Evolutionary conservation across 2,113 vertebrate species (phyloP), one percentile per base, ranked within the genome.

Genomic region (Asarcornis scutulata): DNA sequence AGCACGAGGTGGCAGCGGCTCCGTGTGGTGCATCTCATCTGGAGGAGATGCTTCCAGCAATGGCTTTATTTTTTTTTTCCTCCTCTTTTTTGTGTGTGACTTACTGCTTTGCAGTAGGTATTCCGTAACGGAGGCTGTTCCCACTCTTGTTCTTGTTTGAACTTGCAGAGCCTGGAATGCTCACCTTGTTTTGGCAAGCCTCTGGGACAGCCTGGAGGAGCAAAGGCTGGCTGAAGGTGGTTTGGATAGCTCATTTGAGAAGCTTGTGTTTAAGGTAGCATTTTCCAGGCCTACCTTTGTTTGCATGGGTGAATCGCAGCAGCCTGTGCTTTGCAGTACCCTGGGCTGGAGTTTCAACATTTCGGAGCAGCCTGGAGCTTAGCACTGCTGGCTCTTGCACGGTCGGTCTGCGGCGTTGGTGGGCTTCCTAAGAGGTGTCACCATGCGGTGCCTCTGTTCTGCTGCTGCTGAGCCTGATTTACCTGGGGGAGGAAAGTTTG

Each of bases 1-100:
- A 38, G 29, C 20, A 36, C 0, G 12, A 22, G 60, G 66, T n/a
- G 50, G 66, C 22, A 36, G 38, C 7, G 3, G 68, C 62, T 59
- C n/a, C 0, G 0, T 7, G 17, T 12, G 3, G 1, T 2, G 1
- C 46, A 1, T 11, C 56, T 7, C 8, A 0, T 9, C 71, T 22
- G 56, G 11, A 40, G 66, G 7, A 66, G 66, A 5, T 32, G 40
- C 15, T 84, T 25, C 7, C 40, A 52, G 74, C 38, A 8, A 22
- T 2, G 4, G 46, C 46, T 22, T 48, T 21, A 22, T 7, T 7
- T 5, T 17, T 16, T 13, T 11, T 21, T 9, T n/a, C 40, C 64
- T 27, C 4, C 46, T 48, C 20, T 48, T 48, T 48, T 48, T 48
- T 48, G 4, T 21, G 5, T 32, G 86, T 85, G 36, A 60, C 50